phyloP scores from a whole-genome alignment of 2,113 vertebrate genomes.

The Hippolais icterina region DNA sequence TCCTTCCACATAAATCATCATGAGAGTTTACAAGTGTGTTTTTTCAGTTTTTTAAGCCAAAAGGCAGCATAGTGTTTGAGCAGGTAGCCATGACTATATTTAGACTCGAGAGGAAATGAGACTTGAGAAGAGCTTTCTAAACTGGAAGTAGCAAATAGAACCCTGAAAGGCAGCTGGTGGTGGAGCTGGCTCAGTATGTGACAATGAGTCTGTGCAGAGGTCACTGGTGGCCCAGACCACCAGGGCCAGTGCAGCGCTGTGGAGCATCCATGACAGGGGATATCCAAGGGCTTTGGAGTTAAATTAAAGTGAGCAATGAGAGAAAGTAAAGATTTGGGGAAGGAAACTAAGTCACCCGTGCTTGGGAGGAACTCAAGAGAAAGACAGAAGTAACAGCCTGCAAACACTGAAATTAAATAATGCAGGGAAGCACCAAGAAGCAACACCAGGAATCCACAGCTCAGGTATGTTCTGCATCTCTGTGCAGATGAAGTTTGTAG shows the following conservation, averaged over 20 bases:
- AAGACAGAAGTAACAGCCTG: not conserved
- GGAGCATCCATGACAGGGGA: not conserved
- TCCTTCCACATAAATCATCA: not conserved
- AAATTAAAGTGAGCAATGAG: not conserved
- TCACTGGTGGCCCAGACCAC: not conserved
- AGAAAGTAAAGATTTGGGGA: not conserved
- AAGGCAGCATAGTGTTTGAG: not conserved
- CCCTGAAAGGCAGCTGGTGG: not conserved
- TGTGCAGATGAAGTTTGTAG: not conserved
- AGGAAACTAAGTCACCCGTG: not conserved
- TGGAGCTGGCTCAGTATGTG: not conserved
- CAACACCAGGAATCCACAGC: not conserved
- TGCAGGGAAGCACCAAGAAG: not conserved
- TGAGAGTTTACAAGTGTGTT: not conserved
- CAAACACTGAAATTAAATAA: not conserved
- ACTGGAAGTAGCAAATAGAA: not conserved
- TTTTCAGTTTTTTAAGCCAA: not conserved
- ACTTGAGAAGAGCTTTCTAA: not conserved
- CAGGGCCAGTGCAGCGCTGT: not conserved
- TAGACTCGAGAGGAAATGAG: not conserved
- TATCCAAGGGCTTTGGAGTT: not conserved
- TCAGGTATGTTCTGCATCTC: not conserved
- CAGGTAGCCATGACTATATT: not conserved
- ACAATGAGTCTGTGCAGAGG: not conserved
- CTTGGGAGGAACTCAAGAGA: not conserved